These are phyloP conservation scores for Parapsyche elsis DNA, from an alignment of 1,140 invertebrate species.

Conservation along the genomic window DNA sequence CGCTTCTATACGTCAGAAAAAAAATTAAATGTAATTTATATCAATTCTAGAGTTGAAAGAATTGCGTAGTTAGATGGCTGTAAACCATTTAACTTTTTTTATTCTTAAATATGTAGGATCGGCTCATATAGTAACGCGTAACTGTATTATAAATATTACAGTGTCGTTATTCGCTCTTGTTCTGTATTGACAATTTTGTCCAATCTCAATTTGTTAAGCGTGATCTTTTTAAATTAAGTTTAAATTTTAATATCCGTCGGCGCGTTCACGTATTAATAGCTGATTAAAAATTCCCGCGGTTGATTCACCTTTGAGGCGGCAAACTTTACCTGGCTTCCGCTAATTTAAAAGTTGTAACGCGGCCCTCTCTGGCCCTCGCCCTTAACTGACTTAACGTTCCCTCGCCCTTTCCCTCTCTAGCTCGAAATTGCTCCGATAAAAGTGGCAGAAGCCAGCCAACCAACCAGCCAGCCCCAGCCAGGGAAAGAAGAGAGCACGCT, in stretches of 20 bases:
- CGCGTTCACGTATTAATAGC: slow-evolving; percentile 32
- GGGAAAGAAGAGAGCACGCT: slow-evolving; percentile 36
- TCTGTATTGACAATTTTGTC: no score
- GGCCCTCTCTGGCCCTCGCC: background rate
- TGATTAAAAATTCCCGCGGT: slow-evolving; percentile 34
- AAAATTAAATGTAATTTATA: no score
- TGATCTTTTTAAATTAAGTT: slow-evolving; percentile 15
- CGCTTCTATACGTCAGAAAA: no score
- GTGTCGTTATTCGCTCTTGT: no score
- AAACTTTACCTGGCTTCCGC: slow-evolving; percentile 24
- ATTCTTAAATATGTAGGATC: no score
- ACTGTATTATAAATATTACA: no score
- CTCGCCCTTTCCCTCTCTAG: background rate
- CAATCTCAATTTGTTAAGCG: no score
- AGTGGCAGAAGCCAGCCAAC: slow-evolving; percentile 33
- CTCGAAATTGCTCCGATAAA: slow-evolving; percentile 48
- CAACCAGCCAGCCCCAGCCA: background rate
- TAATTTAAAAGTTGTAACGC: slow-evolving; percentile 45
- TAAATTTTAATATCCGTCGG: slow-evolving; percentile 23
- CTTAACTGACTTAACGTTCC: slow-evolving; percentile 17
- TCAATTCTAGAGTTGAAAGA: no score
- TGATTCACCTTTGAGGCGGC: slow-evolving; percentile 14
- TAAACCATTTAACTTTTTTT: no score
- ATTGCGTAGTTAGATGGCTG: no score
- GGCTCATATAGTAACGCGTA: no score